These are phyloP conservation scores for Zeuzera pyrina DNA, from an alignment of 2,888 invertebrate genomes.

Conservation along the genomic window DNA sequence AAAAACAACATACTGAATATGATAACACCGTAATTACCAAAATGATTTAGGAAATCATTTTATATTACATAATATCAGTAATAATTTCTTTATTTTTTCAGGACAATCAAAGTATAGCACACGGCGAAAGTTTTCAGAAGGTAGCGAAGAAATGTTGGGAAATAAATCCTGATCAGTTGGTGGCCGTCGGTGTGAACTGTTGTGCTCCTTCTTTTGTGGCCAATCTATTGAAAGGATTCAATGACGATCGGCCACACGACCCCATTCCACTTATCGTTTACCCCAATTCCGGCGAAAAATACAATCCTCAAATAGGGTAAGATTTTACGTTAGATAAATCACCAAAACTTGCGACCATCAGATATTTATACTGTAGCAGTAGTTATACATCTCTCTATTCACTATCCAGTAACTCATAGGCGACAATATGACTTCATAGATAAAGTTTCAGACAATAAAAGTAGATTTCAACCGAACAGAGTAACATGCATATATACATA, in stretches of 20 bases:
- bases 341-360: too few relatives aligned
- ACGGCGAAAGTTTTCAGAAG: conserved; percentile 86
- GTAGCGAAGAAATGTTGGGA: conserved; percentile 82
- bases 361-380: too few relatives aligned
- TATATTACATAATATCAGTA: background rate
- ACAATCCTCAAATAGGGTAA: conserved; percentile 79
- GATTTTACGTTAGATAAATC: conserved; percentile 27
- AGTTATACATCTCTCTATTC: too few relatives aligned
- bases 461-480: too few relatives aligned
- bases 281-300: conserved; percentile 93
- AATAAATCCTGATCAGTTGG: conserved; percentile 77
- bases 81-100: conserved; percentile 19
- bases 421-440: too few relatives aligned
- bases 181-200: conserved; percentile 94
- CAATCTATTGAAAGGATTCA: conserved; percentile 56
- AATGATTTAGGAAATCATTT: too few relatives aligned
- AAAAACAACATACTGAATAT: too few relatives aligned
- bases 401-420: too few relatives aligned
- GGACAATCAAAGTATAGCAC: conserved; percentile 76
- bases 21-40: too few relatives aligned
- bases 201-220: conserved; percentile 68
- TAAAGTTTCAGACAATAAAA: too few relatives aligned
- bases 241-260: conserved; percentile 58
- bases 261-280: conserved; percentile 88
- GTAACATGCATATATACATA: too few relatives aligned